phyloP scores from a whole-genome alignment of 2,888 invertebrate species.

The Sycophila texana region DNA sequence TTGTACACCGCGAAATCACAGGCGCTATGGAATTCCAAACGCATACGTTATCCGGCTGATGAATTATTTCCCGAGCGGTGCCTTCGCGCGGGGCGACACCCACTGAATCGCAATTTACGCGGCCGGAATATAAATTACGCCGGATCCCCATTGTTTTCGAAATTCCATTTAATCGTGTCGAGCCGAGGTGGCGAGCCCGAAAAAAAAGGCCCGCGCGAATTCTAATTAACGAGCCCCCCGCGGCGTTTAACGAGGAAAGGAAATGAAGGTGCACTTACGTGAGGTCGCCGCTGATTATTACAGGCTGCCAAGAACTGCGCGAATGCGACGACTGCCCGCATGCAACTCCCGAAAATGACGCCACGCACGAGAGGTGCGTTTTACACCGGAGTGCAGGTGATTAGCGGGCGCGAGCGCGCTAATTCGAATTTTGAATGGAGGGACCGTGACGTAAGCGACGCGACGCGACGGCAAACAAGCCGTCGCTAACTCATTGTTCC shows the following conservation, averaged over 20 bases:
- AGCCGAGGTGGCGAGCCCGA: no score
- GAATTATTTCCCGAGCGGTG: background rate
- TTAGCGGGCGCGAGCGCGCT: constrained; percentile 33
- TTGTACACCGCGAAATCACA: constrained; percentile 32
- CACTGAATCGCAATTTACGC: background rate
- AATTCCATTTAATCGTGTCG: background rate
- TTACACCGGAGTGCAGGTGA: constrained; percentile 21
- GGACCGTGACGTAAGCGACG: constrained; percentile 33
- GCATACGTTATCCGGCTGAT: constrained; percentile 3
- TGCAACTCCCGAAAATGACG: constrained; percentile 31
- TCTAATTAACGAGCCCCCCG: no score
- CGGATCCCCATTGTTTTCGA: background rate
- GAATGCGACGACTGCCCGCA: background rate
- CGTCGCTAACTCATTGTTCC: constrained; percentile 20
- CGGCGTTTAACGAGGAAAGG: no score
- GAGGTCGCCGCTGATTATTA: no score
- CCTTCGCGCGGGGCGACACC: background rate
- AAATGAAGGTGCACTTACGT: no score
- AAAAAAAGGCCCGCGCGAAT: no score
- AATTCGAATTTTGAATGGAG: constrained; percentile 45
- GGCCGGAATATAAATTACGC: background rate
- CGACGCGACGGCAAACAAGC: constrained; percentile 25
- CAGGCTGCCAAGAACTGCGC: background rate
- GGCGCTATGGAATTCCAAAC: background rate
- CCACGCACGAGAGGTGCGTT: background rate